These are phyloP conservation scores for Cygnus buccinator DNA, from an alignment of 2,113 vertebrate genomes.

Conservation along the genomic window DNA sequence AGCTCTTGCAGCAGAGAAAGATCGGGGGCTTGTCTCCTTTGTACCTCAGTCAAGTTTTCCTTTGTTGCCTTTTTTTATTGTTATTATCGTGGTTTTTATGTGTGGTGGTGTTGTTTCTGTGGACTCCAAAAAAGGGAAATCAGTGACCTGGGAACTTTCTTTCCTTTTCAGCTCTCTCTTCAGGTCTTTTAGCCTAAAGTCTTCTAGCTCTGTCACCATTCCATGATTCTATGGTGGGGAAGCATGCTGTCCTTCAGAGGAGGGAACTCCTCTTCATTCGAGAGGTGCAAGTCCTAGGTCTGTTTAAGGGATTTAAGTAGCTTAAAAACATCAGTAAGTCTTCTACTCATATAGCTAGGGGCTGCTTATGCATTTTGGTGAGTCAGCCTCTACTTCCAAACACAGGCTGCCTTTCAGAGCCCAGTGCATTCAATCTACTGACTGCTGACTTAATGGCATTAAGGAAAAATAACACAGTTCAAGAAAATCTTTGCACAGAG, in stretches of 20 bases:
- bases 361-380: conserved; percentile 23
- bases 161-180: neutral
- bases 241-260: neutral
- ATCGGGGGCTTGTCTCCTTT: neutral
- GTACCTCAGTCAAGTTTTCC: neutral
- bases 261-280: neutral
- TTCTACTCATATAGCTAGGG: neutral
- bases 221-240: too few species aligned
- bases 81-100: neutral
- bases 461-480: conserved; percentile 7
- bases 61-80: neutral
- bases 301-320: neutral
- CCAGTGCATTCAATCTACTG: neutral
- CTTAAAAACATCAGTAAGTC: neutral
- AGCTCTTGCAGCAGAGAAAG: neutral
- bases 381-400: neutral
- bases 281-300: neutral
- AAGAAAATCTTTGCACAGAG: conserved; percentile 50
- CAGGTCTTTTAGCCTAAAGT: too few species aligned
- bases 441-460: conserved; percentile 11
- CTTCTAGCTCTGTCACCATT: too few species aligned
- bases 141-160: accelerated
- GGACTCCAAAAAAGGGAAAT: neutral
- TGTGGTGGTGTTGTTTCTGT: neutral
- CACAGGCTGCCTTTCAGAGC: neutral